These are phyloP conservation scores for Platerodrilus igneus DNA, from an alignment of 2,888 invertebrate species.

Conservation along the genomic window DNA sequence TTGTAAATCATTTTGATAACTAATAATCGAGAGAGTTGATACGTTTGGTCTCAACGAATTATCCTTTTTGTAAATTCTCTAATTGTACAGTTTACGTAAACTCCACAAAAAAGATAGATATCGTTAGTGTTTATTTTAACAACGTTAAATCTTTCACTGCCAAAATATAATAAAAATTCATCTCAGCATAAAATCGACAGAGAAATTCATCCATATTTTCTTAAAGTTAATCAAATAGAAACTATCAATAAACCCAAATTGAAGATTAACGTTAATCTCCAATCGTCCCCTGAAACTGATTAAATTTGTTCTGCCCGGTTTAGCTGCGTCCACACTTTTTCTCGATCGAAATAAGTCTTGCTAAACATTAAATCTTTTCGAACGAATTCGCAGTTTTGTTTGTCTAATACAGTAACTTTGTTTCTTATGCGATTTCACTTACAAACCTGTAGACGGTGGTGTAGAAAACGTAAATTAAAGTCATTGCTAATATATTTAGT, in stretches of 20 bases:
- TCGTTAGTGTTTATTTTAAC: no score
- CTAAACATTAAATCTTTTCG: neutral
- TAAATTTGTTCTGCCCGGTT: slow-evolving; percentile 39
- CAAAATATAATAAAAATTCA: no score
- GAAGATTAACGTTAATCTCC: slow-evolving; percentile 34
- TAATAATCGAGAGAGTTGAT: no score
- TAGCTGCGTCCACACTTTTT: neutral
- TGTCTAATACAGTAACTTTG: neutral
- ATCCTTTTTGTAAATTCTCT: no score
- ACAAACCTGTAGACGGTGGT: neutral
- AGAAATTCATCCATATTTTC: no score
- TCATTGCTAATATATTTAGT: slow-evolving; percentile 13
- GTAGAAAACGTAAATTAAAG: slow-evolving; percentile 6
- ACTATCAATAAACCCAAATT: slow-evolving; percentile 14
- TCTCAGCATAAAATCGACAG: no score
- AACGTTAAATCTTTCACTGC: no score
- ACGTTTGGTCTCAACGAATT: no score
- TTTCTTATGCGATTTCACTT: neutral
- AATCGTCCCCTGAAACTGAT: no score
- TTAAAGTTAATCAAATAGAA: slow-evolving; percentile 10
- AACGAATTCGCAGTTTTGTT: neutral
- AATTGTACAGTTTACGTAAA: no score
- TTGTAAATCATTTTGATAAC: no score
- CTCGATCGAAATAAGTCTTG: neutral
- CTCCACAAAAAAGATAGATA: no score